Evolutionary conservation across 1,140 invertebrate species (phyloP), one percentile per base, ranked within the genome.

Genomic region (Trachymyrmex cornetzi): DNA sequence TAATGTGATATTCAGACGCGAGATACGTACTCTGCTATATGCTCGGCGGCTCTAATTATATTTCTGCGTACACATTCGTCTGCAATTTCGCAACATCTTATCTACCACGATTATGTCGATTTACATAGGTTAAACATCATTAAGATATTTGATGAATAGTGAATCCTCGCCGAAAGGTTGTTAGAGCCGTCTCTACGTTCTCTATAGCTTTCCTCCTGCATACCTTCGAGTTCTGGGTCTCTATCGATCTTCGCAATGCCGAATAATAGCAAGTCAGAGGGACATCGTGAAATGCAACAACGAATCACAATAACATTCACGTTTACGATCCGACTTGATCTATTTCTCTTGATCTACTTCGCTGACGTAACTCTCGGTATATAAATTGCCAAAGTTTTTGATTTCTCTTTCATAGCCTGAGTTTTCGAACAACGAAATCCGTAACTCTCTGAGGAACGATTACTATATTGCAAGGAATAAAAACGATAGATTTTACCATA

Each of bases 41-140:
- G 27, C 38, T n/a, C 86, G 44, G 48, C 59, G 77, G 50, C 38
- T 74, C 63, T 89, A 90, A 90, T 89, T 80, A 77, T 86, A 89
- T 90, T 84, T 89, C 72, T 30, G 44, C 27, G 50, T 50, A 44
- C 55, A 61, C 38, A 74, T 59, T 30, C 69, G 24, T n/a, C 38
- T 44, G 80, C 69, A 84, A 59, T 82, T 82, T 9, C 34, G 67
- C 34, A 61, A 50, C 69, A 24, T 84, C 80, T 84, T 75, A 57
- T 81, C 79, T 71, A 34, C 67, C 53, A 44, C 38, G 69, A 61
- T 82, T 63, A 84, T 75, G 55, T 55, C 67, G 38, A 74, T 74
- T 84, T 84, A 74, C 80, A 34, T 72, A 48, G 80, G 69, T 57
- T 74, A 84, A 84, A 84, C 55, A 71, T 74, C 80, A 84, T 84